Conservation (phyloP, 2,888 invertebrate genomes). For the Polydrusus cervinus region DNA sequence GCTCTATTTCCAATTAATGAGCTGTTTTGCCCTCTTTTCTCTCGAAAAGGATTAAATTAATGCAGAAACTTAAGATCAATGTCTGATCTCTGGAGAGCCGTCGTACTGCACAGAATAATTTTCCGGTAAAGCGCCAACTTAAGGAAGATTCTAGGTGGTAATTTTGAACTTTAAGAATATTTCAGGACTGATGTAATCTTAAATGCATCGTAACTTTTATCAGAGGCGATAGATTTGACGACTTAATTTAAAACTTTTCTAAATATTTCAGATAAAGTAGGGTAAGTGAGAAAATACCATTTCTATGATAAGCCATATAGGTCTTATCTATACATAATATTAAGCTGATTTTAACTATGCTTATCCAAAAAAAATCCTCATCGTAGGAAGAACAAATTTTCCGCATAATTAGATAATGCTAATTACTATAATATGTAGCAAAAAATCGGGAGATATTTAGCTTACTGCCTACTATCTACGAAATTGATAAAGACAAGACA, state of each 20-base stretch:
- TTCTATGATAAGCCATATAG: no score
- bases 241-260: neutral
- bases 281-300: no score
- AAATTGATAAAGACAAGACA: no score
- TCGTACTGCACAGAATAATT: constrained; percentile 34
- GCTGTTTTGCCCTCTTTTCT: constrained; percentile 37
- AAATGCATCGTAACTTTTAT: neutral
- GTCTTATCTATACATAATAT: no score
- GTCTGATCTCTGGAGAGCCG: constrained; percentile 5
- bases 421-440: no score
- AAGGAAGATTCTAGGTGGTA: constrained; percentile 14
- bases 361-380: no score
- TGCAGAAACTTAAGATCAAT: constrained; percentile 40
- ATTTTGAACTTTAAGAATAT: constrained; percentile 25
- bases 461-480: no score
- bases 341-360: no score
- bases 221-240: neutral
- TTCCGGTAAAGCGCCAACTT: constrained; percentile 35
- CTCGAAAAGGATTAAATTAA: constrained; percentile 37
- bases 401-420: no score
- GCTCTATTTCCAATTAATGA: constrained; percentile 30
- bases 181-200: constrained; percentile 8
- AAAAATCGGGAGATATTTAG: no score
- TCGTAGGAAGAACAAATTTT: no score
- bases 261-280: neutral